Evolutionary conservation across 2,113 vertebrate genomes (phyloP), one percentile per base, ranked within the genome.

Genomic region (Psephotus haematonotus): DNA sequence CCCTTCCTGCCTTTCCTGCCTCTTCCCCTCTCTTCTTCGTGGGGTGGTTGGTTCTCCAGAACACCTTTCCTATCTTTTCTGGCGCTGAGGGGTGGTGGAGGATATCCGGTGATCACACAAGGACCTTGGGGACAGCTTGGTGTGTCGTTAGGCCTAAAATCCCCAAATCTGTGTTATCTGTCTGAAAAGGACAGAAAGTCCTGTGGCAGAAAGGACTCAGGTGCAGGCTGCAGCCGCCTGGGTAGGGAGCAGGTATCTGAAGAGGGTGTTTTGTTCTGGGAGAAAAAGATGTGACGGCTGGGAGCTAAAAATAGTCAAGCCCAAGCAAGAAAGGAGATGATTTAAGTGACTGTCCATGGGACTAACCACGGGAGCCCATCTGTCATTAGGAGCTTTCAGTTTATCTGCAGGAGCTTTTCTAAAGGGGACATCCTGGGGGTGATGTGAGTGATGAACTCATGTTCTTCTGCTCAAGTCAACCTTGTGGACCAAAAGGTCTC

Each of bases 381-480:
- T 13, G 1, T n/a, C 39, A 2, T 25, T 31, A 37, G 52, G 50
- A 75, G 25, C 52, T 93, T 46, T 43, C 29, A 24, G 77, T 46
- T 72, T 44, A 23, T 10, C 69, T 39, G 33, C 64, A 52, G 59
- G 13, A 55, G 43, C 57, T 76, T 59, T 92, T 41, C 52, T 39
- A 4, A 50, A 31, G 71, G 43, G 28, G 0, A 2, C 24, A 12
- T 35, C n/a, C 57, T 41, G 31, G 43, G 9, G 28, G 25, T 49
- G 64, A 5, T 10, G 68, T 3, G n/a, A 23, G 35, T 1, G 7
- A 20, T 9, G 53, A 41, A 10, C 75, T 71, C 4, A 0, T 1
- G 7, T 55, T 33, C 41, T 35, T 49, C 35, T 13, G 9, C 65
- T 65, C 55, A 14, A 13, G 52, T 43, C 29, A 12, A 41, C 9